Evolutionary conservation across 2,113 vertebrate species (phyloP).

Genomic region (Rhegmatorhina hoffmannsi): DNA sequence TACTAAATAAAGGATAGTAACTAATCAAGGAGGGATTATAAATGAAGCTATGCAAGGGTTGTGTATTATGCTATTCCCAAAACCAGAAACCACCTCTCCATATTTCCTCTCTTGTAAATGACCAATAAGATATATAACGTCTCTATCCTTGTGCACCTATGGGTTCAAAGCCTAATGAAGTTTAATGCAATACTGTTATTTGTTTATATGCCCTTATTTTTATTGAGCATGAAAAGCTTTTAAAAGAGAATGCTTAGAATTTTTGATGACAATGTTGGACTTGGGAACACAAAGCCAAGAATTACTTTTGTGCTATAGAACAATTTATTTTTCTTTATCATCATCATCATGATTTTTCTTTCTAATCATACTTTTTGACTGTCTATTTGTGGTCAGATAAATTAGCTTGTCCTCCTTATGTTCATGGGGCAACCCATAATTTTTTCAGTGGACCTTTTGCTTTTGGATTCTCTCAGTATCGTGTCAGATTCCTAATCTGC

Average conservation of each 20-base stretch:
- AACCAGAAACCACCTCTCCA: neutral
- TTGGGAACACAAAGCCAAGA: neutral
- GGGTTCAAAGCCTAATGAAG: neutral
- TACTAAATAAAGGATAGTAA: slow-evolving; percentile 4
- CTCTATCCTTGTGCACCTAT: neutral
- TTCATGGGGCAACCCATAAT: neutral
- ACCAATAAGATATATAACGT: neutral
- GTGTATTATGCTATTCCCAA: neutral
- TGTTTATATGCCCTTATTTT: neutral
- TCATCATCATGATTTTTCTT: too few relatives aligned
- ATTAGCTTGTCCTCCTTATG: neutral
- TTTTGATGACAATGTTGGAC: neutral
- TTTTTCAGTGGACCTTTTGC: neutral
- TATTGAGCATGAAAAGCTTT: neutral
- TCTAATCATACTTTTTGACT: neutral
- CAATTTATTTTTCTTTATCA: neutral
- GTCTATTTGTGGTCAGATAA: neutral
- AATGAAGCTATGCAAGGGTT: neutral
- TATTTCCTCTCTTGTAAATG: neutral
- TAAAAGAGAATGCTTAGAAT: neutral
- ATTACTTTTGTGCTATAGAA: neutral
- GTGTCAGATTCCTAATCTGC: neutral
- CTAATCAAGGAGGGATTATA: neutral
- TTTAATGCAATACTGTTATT: neutral
- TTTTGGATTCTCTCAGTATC: neutral